Conservation (phyloP, 2,113 vertebrate genomes). For the Siniperca knerii region DNA sequence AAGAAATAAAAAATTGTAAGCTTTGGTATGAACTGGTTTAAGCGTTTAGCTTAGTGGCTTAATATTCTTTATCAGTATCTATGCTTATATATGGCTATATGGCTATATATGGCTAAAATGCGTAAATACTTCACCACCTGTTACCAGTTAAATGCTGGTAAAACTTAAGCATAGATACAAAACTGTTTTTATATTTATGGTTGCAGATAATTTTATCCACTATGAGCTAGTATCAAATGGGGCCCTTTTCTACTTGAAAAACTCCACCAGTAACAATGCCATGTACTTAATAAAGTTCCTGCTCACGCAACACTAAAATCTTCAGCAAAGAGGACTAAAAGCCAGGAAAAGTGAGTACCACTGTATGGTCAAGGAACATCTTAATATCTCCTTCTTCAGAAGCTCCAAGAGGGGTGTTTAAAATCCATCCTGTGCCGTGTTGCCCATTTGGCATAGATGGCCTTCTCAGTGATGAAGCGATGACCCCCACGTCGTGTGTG, state of each 20-base stretch:
- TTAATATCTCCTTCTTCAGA: constrained; percentile 5
- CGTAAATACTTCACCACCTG: not conserved
- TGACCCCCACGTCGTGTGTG: constrained; percentile 86
- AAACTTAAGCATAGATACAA: not conserved
- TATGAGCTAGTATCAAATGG: not conserved
- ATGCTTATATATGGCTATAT: constrained; percentile 14
- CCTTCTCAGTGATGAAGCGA: constrained; percentile 97
- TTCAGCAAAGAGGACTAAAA: not conserved
- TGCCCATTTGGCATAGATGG: constrained; percentile 94
- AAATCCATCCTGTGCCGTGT: constrained; percentile 87
- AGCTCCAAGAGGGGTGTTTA: constrained; percentile 88
- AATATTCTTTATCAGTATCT: not conserved
- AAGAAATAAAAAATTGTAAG: constrained; percentile 3
- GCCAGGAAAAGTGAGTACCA: not conserved
- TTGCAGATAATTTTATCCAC: not conserved
- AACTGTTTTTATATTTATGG: not conserved
- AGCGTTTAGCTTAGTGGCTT: constrained; percentile 14
- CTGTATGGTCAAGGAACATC: not conserved
- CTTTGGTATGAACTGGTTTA: constrained; percentile 42
- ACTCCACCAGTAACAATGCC: not conserved
- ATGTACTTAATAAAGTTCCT: not conserved
- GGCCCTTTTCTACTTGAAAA: not conserved
- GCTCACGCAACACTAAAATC: not conserved
- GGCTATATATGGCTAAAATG: not conserved
- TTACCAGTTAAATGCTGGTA: constrained; percentile 11